These are phyloP conservation scores for Sturnira hondurensis DNA, from an alignment of 2,113 vertebrate species.

Conservation along the genomic window DNA sequence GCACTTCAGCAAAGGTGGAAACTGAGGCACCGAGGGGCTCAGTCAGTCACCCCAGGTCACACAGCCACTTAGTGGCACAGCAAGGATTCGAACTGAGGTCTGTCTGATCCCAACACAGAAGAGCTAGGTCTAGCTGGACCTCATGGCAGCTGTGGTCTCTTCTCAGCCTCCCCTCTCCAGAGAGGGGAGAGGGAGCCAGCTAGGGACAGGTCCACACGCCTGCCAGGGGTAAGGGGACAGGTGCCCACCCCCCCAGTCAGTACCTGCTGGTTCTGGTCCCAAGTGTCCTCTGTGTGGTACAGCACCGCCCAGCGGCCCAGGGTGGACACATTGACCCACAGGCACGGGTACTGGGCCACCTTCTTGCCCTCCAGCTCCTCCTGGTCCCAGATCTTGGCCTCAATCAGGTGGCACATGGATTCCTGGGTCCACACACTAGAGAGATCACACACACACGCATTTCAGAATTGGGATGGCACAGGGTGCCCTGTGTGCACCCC, in stretches of 20 bases:
- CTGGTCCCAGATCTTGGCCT: slow-evolving; percentile 75
- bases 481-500: not conserved
- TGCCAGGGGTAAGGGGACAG: not conserved
- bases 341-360: slow-evolving; percentile 79
- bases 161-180: not conserved
- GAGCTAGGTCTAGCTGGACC: not conserved
- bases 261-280: slow-evolving; percentile 82
- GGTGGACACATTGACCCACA: slow-evolving; percentile 81
- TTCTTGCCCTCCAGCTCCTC: slow-evolving; percentile 69
- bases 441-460: slow-evolving; percentile 8
- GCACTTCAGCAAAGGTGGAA: not conserved
- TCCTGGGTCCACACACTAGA: slow-evolving; percentile 82
- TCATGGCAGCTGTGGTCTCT: not conserved
- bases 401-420: slow-evolving; percentile 78
- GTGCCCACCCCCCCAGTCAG: fast-evolving
- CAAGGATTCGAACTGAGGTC: not conserved
- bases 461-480: not conserved
- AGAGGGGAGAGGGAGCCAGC: not conserved
- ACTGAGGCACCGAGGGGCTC: not conserved
- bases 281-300: slow-evolving; percentile 82
- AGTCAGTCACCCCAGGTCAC: no score
- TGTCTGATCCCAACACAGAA: not conserved
- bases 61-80: not conserved
- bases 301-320: slow-evolving; percentile 79
- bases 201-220: not conserved